Percentiles rank a stretch among this genome's conserved stretches.
phyloP scores from a whole-genome alignment of 2,888 invertebrate species.

The Unio delphinus region DNA sequence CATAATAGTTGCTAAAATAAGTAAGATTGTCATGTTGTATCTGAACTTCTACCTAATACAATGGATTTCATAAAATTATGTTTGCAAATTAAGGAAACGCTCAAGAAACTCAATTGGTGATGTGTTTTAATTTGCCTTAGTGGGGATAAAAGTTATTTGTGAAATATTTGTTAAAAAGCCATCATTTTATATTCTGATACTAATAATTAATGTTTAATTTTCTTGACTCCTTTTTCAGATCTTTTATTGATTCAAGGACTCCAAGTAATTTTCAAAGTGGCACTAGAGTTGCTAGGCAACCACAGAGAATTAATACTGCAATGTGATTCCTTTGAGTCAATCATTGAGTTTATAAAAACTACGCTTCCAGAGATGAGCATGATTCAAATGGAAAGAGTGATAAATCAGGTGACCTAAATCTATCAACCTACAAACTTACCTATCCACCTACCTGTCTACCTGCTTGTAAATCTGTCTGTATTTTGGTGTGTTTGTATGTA shows the following conservation, averaged over 20 bases:
- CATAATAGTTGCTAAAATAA: too few relatives aligned
- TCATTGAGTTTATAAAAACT: conserved; percentile 93
- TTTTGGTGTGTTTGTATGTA: background rate
- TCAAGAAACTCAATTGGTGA: background rate
- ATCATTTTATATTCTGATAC: background rate
- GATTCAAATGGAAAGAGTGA: conserved; percentile 81
- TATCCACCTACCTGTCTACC: background rate
- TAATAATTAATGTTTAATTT: background rate
- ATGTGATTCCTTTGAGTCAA: conserved; percentile 92
- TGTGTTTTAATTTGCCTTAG: background rate
- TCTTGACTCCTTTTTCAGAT: conserved; percentile 76
- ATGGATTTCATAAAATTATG: too few relatives aligned
- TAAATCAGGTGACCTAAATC: conserved; percentile 80
- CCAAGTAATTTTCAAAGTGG: conserved; percentile 91
- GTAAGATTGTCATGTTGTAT: too few relatives aligned
- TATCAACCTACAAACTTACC: too few relatives aligned
- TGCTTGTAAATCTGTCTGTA: background rate
- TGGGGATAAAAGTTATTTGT: background rate
- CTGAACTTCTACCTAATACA: too few relatives aligned
- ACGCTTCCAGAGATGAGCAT: conserved; percentile 73
- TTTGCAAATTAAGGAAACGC: too few relatives aligned
- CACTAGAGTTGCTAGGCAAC: conserved; percentile 85
- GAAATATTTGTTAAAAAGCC: background rate
- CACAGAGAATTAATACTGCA: conserved; percentile 88
- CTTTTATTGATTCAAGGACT: conserved; percentile 90